phyloP scores from a whole-genome alignment of 2,888 invertebrate genomes.

The Tetragonisca angustula region DNA sequence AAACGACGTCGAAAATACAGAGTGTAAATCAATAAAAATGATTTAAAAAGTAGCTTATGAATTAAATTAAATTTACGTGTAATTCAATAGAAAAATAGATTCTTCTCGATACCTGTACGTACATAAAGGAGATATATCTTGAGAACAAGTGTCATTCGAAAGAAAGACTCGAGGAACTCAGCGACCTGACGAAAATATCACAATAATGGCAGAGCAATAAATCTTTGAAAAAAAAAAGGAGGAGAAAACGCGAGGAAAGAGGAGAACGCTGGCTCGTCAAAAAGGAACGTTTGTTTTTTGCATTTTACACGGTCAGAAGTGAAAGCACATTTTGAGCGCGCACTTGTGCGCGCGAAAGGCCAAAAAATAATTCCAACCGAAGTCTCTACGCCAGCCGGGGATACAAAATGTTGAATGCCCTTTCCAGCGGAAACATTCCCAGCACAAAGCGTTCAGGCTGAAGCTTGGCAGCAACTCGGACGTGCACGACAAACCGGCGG shows the following conservation, averaged over 20 bases:
- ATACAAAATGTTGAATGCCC: slow-evolving; percentile 45
- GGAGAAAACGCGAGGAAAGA: not conserved
- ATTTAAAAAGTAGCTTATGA: too few species aligned
- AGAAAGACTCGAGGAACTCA: not conserved
- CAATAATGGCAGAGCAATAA: slow-evolving; percentile 5
- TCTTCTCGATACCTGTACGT: not conserved
- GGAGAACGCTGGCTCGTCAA: slow-evolving; percentile 4
- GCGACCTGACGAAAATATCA: not conserved
- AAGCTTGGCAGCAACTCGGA: slow-evolving; percentile 11
- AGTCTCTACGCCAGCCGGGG: slow-evolving; percentile 36
- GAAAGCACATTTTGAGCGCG: slow-evolving; percentile 38
- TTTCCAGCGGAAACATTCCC: slow-evolving; percentile 34
- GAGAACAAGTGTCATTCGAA: not conserved
- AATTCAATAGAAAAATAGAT: not conserved
- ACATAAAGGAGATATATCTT: not conserved
- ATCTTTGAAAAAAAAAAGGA: slow-evolving; percentile 2
- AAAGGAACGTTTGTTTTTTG: slow-evolving; percentile 12
- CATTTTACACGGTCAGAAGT: slow-evolving; percentile 25
- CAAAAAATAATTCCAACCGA: slow-evolving; percentile 40
- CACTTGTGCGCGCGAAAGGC: slow-evolving; percentile 42
- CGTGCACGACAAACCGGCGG: slow-evolving; percentile 25
- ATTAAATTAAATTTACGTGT: not conserved
- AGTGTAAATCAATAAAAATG: too few species aligned
- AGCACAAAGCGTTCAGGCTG: slow-evolving; percentile 27
- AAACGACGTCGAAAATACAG: too few species aligned